A percentile compares a stretch with the other conserved stretches of the same genome.
Evolutionary conservation across 2,113 vertebrate species (phyloP).

Genomic region (Cololabis saira): DNA sequence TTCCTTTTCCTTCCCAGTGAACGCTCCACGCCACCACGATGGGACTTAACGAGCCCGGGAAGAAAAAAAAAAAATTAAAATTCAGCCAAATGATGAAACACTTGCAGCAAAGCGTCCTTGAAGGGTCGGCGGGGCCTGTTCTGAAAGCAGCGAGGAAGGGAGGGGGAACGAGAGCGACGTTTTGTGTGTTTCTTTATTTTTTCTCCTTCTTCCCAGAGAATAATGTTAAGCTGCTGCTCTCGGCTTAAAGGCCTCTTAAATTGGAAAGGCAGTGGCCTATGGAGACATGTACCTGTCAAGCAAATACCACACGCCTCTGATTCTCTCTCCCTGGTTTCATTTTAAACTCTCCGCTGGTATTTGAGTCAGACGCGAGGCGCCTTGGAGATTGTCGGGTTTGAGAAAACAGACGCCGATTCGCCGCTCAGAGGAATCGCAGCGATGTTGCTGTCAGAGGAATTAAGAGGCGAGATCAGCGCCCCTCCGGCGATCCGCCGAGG

Average conservation of each 20-base stretch:
- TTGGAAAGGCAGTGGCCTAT: conserved; percentile 75
- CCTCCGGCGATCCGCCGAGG: conserved; percentile 50
- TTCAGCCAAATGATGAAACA: conserved; percentile 79
- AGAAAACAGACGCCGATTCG: conserved; percentile 62
- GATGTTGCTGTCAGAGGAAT: conserved; percentile 61
- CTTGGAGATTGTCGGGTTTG: conserved; percentile 54
- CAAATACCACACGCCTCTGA: conserved; percentile 69
- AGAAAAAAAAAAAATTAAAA: conserved; percentile 72
- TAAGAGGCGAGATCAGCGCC: conserved; percentile 44
- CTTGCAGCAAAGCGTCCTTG: conserved; percentile 76
- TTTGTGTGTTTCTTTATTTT: conserved; percentile 8
- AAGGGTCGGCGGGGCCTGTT: conserved; percentile 68
- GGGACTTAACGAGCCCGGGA: conserved; percentile 62
- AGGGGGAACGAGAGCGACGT: conserved; percentile 1
- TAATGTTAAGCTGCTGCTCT: conserved; percentile 72
- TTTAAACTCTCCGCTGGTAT: conserved; percentile 50
- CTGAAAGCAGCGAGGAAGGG: conserved; percentile 43
- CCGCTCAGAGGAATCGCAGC: conserved; percentile 61
- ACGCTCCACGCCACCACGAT: conserved; percentile 27
- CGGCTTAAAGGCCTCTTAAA: conserved; percentile 76
- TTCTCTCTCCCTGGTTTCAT: conserved; percentile 48
- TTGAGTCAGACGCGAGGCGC: conserved; percentile 40
- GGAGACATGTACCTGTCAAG: conserved; percentile 80
- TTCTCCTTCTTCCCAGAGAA: conserved; percentile 57
- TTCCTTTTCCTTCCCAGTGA: conserved; percentile 61